These are phyloP conservation scores for Bombylius major DNA, from an alignment of 2,888 invertebrate genomes.

Conservation along the genomic window DNA sequence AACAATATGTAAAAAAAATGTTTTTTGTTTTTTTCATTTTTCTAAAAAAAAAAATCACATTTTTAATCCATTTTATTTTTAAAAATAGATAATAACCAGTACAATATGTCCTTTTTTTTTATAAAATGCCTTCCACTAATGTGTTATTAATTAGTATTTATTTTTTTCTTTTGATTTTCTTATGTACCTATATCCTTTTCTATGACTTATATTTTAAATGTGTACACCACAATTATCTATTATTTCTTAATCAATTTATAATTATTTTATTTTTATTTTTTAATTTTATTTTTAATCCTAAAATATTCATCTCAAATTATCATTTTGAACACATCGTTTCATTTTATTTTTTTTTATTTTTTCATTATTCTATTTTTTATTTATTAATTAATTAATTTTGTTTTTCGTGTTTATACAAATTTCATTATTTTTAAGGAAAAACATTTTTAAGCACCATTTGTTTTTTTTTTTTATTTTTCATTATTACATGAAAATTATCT, in stretches of 20 bases:
- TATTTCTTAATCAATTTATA: neutral
- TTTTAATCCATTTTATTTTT: too few species aligned
- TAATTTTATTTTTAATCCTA: conserved; percentile 3
- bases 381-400: neutral
- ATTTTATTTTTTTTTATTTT: conserved; percentile 4
- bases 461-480: conserved; percentile 5
- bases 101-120: too few species aligned
- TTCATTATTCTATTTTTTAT: neutral
- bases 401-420: conserved; percentile 1
- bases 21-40: too few species aligned
- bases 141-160: too few species aligned
- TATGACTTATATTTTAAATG: too few species aligned
- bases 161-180: too few species aligned
- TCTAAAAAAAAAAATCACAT: too few species aligned
- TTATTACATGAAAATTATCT: neutral
- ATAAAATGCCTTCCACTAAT: too few species aligned
- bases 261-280: neutral
- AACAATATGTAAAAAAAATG: too few species aligned
- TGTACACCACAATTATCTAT: neutral
- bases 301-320: conserved; percentile 9
- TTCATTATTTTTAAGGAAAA: conserved; percentile 10
- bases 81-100: too few species aligned
- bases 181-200: too few species aligned
- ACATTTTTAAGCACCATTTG: conserved; percentile 11
- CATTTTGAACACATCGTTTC: conserved; percentile 10